Evolutionary conservation across 2,113 vertebrate species (phyloP).

Genomic region (Cichladusa arquata): DNA sequence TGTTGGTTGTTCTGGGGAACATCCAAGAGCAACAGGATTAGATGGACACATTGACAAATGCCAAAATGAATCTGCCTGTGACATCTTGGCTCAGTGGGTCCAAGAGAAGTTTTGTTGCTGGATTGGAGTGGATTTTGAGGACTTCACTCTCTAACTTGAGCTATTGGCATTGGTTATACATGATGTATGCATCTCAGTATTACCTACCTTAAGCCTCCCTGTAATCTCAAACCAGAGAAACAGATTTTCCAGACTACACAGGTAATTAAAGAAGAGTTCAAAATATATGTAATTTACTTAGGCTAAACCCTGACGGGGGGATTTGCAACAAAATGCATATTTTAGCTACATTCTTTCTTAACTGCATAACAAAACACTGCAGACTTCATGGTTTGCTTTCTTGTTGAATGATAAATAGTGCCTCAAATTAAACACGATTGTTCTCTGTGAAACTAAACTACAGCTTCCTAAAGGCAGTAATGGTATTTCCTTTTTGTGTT

Average conservation of each 20-base stretch:
- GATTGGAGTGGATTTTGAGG: not conserved
- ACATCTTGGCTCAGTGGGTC: not conserved
- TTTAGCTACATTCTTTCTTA: not conserved
- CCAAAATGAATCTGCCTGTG: not conserved
- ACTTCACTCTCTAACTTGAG: not conserved
- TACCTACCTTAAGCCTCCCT: not conserved
- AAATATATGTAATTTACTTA: not conserved
- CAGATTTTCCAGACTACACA: not conserved
- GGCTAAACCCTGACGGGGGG: not conserved
- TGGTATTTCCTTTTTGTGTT: not conserved
- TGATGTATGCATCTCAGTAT: not conserved
- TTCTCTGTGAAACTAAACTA: not conserved
- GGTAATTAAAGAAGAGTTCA: not conserved
- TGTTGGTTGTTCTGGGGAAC: fast-evolving
- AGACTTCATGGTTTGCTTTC: not conserved
- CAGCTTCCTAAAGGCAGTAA: not conserved
- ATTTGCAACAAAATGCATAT: not conserved
- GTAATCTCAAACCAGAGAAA: not conserved
- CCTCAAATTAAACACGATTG: not conserved
- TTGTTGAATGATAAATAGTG: conserved; percentile 17
- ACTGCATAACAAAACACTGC: not conserved
- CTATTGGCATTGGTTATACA: not conserved
- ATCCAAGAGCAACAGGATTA: not conserved
- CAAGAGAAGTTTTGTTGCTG: not conserved
- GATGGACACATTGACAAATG: not conserved